Evolutionary conservation across 2,888 invertebrate species (phyloP).

Genomic region (Sphecodes monilicornis): DNA sequence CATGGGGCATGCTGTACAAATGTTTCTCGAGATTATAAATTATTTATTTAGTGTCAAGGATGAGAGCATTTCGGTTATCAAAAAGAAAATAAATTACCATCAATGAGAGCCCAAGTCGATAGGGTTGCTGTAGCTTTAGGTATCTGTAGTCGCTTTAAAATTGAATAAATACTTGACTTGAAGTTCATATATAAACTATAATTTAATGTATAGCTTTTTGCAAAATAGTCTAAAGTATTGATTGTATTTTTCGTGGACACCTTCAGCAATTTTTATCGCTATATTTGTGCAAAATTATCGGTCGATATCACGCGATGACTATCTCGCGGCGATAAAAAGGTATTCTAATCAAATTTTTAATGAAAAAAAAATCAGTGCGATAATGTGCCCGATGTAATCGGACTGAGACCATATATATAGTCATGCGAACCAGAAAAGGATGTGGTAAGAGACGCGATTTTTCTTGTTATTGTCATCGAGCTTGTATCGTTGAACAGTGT

Average conservation of each 20-base stretch:
- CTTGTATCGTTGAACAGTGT: not conserved
- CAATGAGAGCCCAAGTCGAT: conserved; percentile 27
- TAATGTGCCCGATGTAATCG: not conserved
- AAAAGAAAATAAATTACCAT: not conserved
- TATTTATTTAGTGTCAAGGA: not conserved
- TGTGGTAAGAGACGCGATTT: not conserved
- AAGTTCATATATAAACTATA: not conserved
- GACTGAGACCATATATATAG: not conserved
- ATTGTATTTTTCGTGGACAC: not conserved
- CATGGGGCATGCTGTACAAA: not conserved
- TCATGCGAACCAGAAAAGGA: not conserved
- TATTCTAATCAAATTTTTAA: not conserved
- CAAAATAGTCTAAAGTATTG: not conserved
- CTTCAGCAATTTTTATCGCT: conserved; percentile 16
- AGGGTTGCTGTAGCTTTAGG: conserved; percentile 31
- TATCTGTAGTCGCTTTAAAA: not conserved
- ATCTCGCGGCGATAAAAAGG: conserved; percentile 32
- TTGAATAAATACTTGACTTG: not conserved
- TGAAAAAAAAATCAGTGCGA: not conserved
- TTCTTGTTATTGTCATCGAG: not conserved
- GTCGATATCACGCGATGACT: conserved; percentile 1
- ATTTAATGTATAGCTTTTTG: not conserved
- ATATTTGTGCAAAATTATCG: conserved; percentile 32
- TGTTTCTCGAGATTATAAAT: not conserved
- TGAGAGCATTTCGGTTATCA: not conserved